A percentile compares a stretch with the other conserved stretches of the same genome.
phyloP scores from a whole-genome alignment of 2,113 vertebrate genomes.

The Gnathonemus longibarbis region DNA sequence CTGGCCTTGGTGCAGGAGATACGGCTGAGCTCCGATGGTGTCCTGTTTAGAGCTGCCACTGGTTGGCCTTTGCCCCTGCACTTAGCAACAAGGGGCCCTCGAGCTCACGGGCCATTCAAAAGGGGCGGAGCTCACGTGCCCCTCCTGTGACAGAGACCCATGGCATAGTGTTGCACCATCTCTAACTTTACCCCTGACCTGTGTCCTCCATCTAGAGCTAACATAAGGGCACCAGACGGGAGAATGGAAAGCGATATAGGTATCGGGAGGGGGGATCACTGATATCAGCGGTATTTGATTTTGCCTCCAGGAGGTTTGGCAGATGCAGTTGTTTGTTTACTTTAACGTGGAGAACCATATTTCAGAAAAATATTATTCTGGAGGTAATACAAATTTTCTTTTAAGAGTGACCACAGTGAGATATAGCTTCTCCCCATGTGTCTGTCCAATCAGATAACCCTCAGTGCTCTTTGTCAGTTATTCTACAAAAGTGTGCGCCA shows the following conservation, averaged over 20 bases:
- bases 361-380: background rate
- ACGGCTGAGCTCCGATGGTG: background rate
- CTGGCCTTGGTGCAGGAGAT: background rate
- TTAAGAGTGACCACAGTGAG: background rate
- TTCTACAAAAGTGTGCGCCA: background rate
- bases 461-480: constrained; percentile 41
- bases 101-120: background rate
- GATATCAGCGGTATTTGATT: background rate
- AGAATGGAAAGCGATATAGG: background rate
- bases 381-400: background rate
- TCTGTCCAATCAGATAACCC: constrained; percentile 27
- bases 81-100: background rate
- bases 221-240: background rate
- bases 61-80: background rate
- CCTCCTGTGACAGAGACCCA: background rate
- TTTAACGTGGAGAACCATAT: background rate
- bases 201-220: background rate
- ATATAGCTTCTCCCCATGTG: background rate
- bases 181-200: background rate
- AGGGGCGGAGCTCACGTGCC: background rate
- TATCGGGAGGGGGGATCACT: background rate
- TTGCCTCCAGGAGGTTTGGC: background rate
- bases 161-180: background rate
- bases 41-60: background rate
- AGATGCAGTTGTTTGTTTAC: background rate